Evolutionary conservation across 2,113 vertebrate genomes (phyloP).

Genomic region (Geococcyx californianus): DNA sequence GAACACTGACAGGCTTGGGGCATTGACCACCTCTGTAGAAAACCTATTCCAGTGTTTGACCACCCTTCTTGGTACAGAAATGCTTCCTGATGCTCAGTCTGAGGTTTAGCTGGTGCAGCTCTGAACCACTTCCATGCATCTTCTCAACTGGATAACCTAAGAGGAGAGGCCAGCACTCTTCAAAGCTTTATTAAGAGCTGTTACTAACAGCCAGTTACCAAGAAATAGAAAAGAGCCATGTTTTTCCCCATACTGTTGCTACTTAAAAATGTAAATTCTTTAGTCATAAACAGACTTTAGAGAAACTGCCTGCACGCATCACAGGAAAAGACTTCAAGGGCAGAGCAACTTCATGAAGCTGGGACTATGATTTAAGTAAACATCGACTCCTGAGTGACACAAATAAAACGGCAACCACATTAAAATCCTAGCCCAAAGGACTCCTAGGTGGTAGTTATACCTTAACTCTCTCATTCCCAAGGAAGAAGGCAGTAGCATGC

Average conservation of each 20-base stretch:
- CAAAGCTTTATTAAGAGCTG: neutral
- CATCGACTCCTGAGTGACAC: neutral
- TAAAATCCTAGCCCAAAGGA: neutral
- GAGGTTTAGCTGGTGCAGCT: neutral
- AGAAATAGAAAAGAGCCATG: neutral
- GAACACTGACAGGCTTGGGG: neutral
- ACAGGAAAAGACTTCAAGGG: neutral
- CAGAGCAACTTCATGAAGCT: neutral
- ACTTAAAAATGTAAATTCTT: neutral
- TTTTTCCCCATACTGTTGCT: neutral
- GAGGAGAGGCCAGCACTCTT: neutral
- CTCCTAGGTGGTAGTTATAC: slow-evolving; percentile 63
- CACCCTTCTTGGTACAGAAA: neutral
- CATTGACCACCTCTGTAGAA: neutral
- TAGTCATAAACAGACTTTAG: neutral
- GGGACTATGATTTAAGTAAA: neutral
- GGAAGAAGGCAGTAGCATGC: slow-evolving; percentile 93
- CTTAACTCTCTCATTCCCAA: slow-evolving; percentile 92
- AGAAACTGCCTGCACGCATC: neutral
- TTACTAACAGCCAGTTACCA: neutral
- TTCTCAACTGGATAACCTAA: neutral
- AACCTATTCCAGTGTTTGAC: neutral
- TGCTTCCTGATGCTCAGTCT: neutral
- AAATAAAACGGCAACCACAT: neutral
- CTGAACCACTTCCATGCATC: neutral